These are phyloP conservation scores for Malacoraja senta DNA, from an alignment of 2,797 vertebrate genomes.

Conservation along the genomic window DNA sequence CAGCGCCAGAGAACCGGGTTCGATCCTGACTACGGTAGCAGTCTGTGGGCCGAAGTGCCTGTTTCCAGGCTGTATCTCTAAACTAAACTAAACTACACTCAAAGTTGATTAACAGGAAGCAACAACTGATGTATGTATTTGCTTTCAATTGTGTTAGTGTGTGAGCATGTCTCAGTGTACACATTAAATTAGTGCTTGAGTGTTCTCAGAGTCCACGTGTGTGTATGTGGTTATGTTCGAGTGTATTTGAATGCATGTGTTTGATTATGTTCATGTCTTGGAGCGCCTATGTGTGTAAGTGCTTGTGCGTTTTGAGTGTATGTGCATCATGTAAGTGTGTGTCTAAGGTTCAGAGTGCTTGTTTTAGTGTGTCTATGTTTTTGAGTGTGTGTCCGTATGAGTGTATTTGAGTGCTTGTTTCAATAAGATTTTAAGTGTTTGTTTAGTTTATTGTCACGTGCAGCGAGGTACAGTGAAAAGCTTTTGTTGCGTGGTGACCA, in stretches of 20 bases:
- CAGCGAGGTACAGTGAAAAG: too few species aligned
- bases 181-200: slow-evolving; percentile 46
- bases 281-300: not conserved
- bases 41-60: too few species aligned
- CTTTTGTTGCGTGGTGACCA: too few species aligned
- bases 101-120: not conserved
- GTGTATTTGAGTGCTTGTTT: not conserved
- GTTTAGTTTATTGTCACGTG: too few species aligned
- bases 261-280: not conserved
- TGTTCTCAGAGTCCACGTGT: not conserved
- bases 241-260: not conserved
- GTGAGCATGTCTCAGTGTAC: slow-evolving; percentile 48
- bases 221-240: not conserved
- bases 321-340: not conserved
- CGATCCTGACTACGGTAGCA: too few species aligned
- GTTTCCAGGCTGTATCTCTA: too few species aligned
- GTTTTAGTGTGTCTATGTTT: not conserved
- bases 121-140: slow-evolving; percentile 38
- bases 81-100: too few species aligned
- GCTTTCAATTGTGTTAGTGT: slow-evolving; percentile 45
- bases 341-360: not conserved
- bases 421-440: too few species aligned
- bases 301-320: not conserved
- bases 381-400: not conserved
- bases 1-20: too few species aligned